Evolutionary conservation across 2,797 vertebrate genomes (phyloP), one percentile per base, ranked within the genome.

Genomic region (Pampus argenteus): DNA sequence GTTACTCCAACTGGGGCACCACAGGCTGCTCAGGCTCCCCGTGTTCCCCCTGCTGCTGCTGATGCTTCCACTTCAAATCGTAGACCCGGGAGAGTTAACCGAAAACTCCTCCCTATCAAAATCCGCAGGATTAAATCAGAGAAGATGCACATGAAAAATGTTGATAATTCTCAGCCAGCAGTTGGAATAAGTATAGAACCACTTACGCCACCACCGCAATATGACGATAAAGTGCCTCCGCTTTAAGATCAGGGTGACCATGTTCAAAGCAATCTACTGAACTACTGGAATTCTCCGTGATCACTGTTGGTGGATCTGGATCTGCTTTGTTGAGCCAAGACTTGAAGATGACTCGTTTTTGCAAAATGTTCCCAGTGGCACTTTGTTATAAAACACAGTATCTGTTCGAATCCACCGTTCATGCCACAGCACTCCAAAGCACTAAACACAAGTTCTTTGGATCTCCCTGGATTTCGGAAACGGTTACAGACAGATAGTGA

Each of bases 101-200:
- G 92, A 71, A 96, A 88, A 73, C 94, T 98, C 50, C 95, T 96
- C 34, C 96, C 97, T 0, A 93, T 98, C 45, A 97, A 96, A 86
- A 93, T 98, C 9, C 95, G 97, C 9, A 94, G 97, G 85, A 98
- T 98, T 82, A 97, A 97, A 83, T 99, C 97, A 0, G 98, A 99
- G 78, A 98, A 98, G 85, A 86, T 97, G 34, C 95, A 95, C 83
- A 89, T 96, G 73, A 98, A 96, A 83, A 95, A 92, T 52, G 60
- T 92, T 6, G 74, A 91, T 0, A 93, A 91, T 55, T 81, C 93
- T 23, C 95, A 90, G 22, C 81, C 86, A n/a, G 50, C 86, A 0
- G 28, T 68, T 0, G 95, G 91, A 0, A 66, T 94, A 17, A 96
- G 94, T 0, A 94, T 99, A 22, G 98, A 99, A 78, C 98, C 98